phyloP scores from a whole-genome alignment of 2,113 vertebrate species.

The Atherinomorus stipes region DNA sequence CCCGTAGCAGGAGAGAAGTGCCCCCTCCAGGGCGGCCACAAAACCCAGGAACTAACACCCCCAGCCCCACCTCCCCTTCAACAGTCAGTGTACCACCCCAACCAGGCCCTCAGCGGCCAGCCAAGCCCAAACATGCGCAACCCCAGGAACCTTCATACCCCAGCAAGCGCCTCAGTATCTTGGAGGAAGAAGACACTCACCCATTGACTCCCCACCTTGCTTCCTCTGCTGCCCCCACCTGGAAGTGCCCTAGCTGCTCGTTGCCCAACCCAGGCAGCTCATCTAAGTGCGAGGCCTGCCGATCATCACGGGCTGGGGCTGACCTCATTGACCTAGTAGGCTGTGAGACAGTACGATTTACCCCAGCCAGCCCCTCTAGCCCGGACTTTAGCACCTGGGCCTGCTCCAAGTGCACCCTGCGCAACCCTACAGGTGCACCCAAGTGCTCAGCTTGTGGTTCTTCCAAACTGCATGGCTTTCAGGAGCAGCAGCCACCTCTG shows the following conservation, averaged over 20 bases:
- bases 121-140: constrained; percentile 83
- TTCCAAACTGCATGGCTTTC: constrained; percentile 96
- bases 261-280: constrained; percentile 64
- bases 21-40: constrained; percentile 85
- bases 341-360: constrained; percentile 90
- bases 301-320: constrained; percentile 70
- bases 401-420: constrained; percentile 94
- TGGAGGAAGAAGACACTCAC: constrained; percentile 88
- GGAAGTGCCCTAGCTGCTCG: constrained; percentile 89
- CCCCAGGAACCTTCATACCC: constrained; percentile 81
- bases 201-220: constrained; percentile 52
- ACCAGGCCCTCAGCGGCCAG: constrained; percentile 62
- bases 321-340: constrained; percentile 92
- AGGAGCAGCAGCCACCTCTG: constrained; percentile 80
- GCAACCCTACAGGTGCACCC: constrained; percentile 88
- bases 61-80: constrained; percentile 81
- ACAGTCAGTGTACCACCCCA: constrained; percentile 63
- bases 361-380: constrained; percentile 92
- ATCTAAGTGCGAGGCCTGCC: constrained; percentile 84
- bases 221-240: constrained; percentile 71
- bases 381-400: constrained; percentile 96
- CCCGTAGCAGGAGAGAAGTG: constrained; percentile 94
- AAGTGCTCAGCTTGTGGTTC: constrained; percentile 92
- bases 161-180: constrained; percentile 88
- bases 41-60: constrained; percentile 67